Evolutionary conservation across 1,140 invertebrate genomes (phyloP), one percentile per base, ranked within the genome.

Genomic region (Venustaconcha ellipsiformis): DNA sequence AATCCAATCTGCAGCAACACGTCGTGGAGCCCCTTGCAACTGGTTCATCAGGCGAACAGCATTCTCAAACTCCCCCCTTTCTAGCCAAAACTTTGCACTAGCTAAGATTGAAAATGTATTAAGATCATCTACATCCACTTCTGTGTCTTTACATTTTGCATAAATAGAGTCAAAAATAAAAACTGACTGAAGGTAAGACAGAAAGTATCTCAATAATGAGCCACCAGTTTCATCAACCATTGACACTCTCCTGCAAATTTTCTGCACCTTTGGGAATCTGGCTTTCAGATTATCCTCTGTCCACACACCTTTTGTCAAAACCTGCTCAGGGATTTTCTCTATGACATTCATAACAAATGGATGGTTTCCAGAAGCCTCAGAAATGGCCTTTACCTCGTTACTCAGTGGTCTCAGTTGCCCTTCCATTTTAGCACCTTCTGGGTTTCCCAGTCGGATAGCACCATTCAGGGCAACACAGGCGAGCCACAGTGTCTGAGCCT

Each of bases 21-120:
- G 92, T 14, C 94, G 91, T 0, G 97, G 92, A 30, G 95, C 95
- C 26, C 97, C 97, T 83, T 94, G 92, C 30, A 99, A 89, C 60
- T 98, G 92, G 87, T 97, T 97, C 92, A 98, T 94, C 88, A 97
- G 98, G 68, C 94, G 93, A 1, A 99, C 89, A 1, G 96, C 95
- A 87, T 94, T 93, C 65, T 94, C 92, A 62, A 98, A 92, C 83
- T 99, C 93, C 26, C 95, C 95, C 80, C 94, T 93, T 82, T 98
- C 95, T 76, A 99, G 74, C 82, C 81, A 88, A 80, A 91, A 96
- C 94, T 94, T 94, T 2, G 96, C 96, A 88, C 96, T 92, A 78
- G 95, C 93, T 26, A 99, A 92, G 74, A 99, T 94, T 72, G 96
- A 95, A 88, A 95, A 96, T 5, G 96, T 97, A 88, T 95, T 94